Evolutionary conservation across 2,113 vertebrate genomes (phyloP), one percentile per base, ranked within the genome.

Genomic region (Narcine bancroftii): DNA sequence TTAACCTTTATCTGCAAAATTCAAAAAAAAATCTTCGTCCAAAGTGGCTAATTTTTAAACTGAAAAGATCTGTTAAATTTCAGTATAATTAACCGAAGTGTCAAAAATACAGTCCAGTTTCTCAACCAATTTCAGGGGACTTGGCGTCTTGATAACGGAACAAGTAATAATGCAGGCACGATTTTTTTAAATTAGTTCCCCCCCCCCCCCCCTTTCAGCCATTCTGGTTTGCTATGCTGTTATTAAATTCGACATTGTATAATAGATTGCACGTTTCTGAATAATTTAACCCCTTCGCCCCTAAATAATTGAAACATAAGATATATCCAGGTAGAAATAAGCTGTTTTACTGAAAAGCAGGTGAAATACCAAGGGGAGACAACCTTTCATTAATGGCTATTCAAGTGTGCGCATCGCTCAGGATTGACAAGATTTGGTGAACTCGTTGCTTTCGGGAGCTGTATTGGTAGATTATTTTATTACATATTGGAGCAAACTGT

Each of bases 61-160:
- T 87, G 81, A 92, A 85, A 92, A 93, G 72, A 81, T 93, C 93
- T 92, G 94, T 94, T 92, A 93, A 94, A 94, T 56, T 92, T 81
- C 92, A 89, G 93, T 94, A 91, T 94, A 95, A 95, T 92, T 92
- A 95, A 92, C 92, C 93, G 2, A 72, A 89, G 89, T 93, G 94
- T 94, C 95, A 94, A 94, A 93, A 93, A 93, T 93, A 87, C 81
- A 87, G 81, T 33, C 93, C 93, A 93, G 92, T 94, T 93, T 94
- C 93, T 94, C 93, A 50, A 93, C 93, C 93, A 91, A 26, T 92
- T 24, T 75, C 50, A 36, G 56, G 71, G 0, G 71, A 92, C 60
- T 81, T 65, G 63, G 66, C 45, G 26, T 56, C 53, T 87, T 87
- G 81, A 87, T 87, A 87, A 87, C 81, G 53, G 81, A 87, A n/a